Percentiles rank a stretch among this genome's conserved stretches.
phyloP scores from a whole-genome alignment of 2,113 vertebrate genomes.

The Acrocephalus arundinaceus region DNA sequence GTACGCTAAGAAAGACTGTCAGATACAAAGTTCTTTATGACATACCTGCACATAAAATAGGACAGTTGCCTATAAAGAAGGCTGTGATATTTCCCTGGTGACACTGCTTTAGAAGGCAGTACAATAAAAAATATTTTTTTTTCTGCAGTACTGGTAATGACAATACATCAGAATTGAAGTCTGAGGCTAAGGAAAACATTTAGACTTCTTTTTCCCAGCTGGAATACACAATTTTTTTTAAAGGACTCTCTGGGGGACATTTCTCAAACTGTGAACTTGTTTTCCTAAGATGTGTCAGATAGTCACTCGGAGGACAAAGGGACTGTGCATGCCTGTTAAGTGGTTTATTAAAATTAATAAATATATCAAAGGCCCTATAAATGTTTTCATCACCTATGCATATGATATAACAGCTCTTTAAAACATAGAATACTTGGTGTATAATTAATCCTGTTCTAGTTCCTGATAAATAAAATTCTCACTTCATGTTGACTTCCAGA shows the following conservation, averaged over 20 bases:
- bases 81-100: conserved; percentile 66
- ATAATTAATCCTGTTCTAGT: neutral
- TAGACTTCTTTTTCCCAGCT: conserved; percentile 24
- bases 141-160: conserved; percentile 43
- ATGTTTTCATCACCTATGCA: neutral
- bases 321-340: neutral
- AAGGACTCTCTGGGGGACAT: conserved; percentile 50
- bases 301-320: conserved; percentile 48
- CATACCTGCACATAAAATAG: conserved; percentile 66
- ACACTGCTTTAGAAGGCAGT: conserved; percentile 48
- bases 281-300: conserved; percentile 37
- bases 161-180: conserved; percentile 47
- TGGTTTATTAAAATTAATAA: conserved; percentile 32
- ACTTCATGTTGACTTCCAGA: neutral
- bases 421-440: neutral
- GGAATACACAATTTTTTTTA: conserved; percentile 46
- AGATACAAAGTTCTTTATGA: conserved; percentile 57
- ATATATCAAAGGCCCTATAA: neutral
- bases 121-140: conserved; percentile 57
- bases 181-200: conserved; percentile 48
- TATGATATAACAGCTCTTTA: neutral
- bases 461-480: neutral
- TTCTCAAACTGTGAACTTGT: conserved; percentile 57
- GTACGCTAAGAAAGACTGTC: conserved; percentile 17
- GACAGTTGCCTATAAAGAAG: conserved; percentile 55